Evolutionary conservation across 37 sponge, comb jelly and placozoan species (phyloP).

Genomic region (Aplysina aerophoba): DNA sequence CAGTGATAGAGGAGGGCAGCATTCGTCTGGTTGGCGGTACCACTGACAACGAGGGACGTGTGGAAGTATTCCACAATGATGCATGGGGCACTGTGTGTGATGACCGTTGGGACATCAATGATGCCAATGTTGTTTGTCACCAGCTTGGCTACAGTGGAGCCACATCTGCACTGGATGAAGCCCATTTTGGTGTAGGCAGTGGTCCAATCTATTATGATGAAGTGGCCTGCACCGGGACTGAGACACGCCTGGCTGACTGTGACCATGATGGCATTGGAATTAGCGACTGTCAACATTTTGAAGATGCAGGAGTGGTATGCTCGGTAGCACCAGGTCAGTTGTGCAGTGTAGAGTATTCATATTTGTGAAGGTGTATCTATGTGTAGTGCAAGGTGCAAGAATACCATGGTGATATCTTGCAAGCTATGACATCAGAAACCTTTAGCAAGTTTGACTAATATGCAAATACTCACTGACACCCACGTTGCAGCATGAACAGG

Average conservation of each 20-base stretch:
- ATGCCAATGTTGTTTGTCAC: conserved; percentile 5
- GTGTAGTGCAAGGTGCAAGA: too few relatives aligned
- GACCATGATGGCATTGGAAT: background rate
- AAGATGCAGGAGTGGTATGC: background rate
- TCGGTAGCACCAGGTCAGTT: background rate
- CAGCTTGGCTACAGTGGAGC: conserved; percentile 14
- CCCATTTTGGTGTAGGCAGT: conserved; percentile 3
- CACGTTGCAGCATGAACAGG: too few relatives aligned
- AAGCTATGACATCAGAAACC: too few relatives aligned
- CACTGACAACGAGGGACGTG: too few relatives aligned
- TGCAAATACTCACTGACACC: too few relatives aligned
- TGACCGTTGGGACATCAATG: background rate
- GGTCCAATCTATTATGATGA: conserved; percentile 5
- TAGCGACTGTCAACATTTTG: background rate
- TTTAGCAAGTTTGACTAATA: too few relatives aligned
- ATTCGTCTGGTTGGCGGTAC: too few relatives aligned
- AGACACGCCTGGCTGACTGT: conserved; percentile 1
- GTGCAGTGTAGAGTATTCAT: too few relatives aligned
- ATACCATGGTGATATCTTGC: too few relatives aligned
- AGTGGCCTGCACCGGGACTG: conserved; percentile 8
- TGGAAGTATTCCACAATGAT: background rate
- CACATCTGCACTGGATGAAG: background rate
- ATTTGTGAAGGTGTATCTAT: too few relatives aligned
- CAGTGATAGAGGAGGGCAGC: background rate
- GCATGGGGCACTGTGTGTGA: conserved; percentile 14